phyloP scores from a whole-genome alignment of 2,888 invertebrate genomes.

The Patella caerulea region DNA sequence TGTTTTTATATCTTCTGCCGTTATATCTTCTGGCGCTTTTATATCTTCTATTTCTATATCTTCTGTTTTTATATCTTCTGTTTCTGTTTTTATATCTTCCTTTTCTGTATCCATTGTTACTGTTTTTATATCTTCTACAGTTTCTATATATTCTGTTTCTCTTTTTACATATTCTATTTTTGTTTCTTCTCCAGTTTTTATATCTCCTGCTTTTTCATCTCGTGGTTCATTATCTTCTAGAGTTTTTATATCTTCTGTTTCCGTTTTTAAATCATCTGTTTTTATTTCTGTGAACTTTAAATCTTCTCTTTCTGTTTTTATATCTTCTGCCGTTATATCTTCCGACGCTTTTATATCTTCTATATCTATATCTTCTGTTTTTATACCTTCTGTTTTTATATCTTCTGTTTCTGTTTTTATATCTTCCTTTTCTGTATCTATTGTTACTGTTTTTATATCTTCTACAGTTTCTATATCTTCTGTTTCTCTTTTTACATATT shows the following conservation, averaged over 20 bases:
- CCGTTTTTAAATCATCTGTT: neutral
- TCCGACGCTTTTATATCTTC: neutral
- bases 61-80: neutral
- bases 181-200: neutral
- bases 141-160: neutral
- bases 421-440: neutral
- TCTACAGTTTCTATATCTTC: neutral
- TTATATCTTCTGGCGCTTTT: neutral
- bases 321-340: neutral
- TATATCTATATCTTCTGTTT: neutral
- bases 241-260: neutral
- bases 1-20: neutral
- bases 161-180: neutral
- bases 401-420: neutral
- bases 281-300: neutral
- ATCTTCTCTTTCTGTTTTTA: neutral
- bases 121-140: too few species aligned
- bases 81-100: neutral
- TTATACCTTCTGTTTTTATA: constrained; percentile 1
- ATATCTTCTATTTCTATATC: too few species aligned
- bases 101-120: neutral
- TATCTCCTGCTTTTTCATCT: neutral
- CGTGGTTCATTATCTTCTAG: neutral
- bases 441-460: neutral
- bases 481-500: too few species aligned